phyloP scores from a whole-genome alignment of 2,113 vertebrate species.

The Calonectris borealis region DNA sequence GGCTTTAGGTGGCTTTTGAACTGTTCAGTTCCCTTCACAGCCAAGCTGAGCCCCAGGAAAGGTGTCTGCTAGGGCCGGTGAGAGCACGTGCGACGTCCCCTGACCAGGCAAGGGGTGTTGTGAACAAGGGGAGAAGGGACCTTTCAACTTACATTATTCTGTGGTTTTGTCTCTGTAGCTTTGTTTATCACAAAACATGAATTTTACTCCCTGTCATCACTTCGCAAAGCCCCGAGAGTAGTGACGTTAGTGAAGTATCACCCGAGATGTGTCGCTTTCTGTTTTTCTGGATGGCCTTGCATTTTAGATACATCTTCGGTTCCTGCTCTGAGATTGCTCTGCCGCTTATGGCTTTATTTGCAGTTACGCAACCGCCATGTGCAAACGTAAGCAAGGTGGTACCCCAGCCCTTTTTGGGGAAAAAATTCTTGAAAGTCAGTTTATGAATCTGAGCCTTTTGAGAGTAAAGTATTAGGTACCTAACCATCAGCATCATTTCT shows the following conservation, averaged over 20 bases:
- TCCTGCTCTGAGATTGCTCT: neutral
- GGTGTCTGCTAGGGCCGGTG: rapidly evolving
- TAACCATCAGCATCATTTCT: neutral
- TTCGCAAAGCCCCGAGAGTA: neutral
- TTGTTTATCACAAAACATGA: rapidly evolving
- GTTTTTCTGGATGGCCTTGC: neutral
- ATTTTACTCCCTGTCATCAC: neutral
- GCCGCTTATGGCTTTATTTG: rapidly evolving
- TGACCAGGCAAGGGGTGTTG: no score
- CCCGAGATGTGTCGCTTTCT: rapidly evolving
- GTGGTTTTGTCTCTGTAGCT: neutral
- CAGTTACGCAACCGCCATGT: rapidly evolving
- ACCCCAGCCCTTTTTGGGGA: neutral
- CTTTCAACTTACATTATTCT: rapidly evolving
- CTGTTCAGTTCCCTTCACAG: neutral
- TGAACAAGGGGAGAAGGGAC: neutral
- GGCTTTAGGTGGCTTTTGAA: neutral
- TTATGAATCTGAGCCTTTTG: neutral
- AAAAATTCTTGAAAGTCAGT: neutral
- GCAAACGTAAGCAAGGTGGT: neutral
- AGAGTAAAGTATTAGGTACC: neutral
- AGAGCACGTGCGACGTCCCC: rapidly evolving
- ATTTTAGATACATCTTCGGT: rapidly evolving
- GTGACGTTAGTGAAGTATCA: rapidly evolving
- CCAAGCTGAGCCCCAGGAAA: neutral